These are phyloP conservation scores for Brachylomia viminalis DNA, from an alignment of 2,888 invertebrate species.

Conservation along the genomic window DNA sequence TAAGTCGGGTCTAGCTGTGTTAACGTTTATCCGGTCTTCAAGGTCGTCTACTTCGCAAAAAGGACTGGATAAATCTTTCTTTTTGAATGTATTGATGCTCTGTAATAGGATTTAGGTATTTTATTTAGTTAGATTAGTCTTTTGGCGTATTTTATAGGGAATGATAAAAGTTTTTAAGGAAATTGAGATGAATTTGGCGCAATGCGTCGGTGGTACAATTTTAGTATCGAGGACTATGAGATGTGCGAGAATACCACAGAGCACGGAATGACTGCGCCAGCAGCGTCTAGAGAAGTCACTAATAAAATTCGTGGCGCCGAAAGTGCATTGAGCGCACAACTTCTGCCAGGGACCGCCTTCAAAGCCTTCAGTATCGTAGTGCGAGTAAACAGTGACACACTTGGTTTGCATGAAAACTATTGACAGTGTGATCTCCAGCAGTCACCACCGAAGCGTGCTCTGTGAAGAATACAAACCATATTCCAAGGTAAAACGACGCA, in stretches of 20 bases:
- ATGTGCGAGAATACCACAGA: not conserved
- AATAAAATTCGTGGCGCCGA: not conserved
- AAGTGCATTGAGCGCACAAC: not conserved
- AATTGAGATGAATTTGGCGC: not conserved
- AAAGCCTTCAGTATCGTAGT: not conserved
- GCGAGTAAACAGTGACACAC: too few relatives aligned
- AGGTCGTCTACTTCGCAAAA: slow-evolving; percentile 37
- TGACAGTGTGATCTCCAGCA: too few relatives aligned
- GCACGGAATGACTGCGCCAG: not conserved
- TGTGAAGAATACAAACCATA: too few relatives aligned
- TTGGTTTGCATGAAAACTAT: too few relatives aligned
- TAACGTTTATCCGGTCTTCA: slow-evolving; percentile 48
- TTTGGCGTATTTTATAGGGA: slow-evolving; percentile 5
- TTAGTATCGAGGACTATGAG: not conserved
- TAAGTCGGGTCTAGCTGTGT: slow-evolving; percentile 42
- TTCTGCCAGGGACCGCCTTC: not conserved
- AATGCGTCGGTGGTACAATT: slow-evolving; percentile 6
- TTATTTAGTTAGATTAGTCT: slow-evolving; percentile 30
- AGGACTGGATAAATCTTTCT: slow-evolving; percentile 37
- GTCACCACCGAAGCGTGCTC: too few relatives aligned
- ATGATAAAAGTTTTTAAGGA: not conserved
- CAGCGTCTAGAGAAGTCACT: not conserved
- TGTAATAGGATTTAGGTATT: slow-evolving; percentile 43
- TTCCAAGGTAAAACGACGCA: not conserved
- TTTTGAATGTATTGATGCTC: slow-evolving; percentile 41